These are phyloP conservation scores for Chrysochloris asiatica DNA, from an alignment of 2,113 vertebrate species.

Conservation along the genomic window DNA sequence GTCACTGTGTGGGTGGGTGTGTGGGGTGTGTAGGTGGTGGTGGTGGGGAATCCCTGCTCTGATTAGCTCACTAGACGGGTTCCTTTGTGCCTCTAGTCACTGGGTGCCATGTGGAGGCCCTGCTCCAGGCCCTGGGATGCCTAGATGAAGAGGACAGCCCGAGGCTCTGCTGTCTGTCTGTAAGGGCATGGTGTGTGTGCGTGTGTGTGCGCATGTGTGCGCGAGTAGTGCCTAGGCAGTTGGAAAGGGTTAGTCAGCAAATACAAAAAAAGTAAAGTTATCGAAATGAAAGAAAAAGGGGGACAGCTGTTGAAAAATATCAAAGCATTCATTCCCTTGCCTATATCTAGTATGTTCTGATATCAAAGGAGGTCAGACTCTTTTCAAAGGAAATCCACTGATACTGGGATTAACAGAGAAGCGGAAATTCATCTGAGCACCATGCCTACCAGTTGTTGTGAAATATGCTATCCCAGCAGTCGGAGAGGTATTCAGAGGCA, in stretches of 20 bases:
- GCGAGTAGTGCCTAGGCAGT: background rate
- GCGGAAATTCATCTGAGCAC: accelerated
- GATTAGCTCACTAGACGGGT: background rate
- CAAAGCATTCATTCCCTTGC: background rate
- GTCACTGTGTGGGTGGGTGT: no score
- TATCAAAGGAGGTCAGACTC: background rate
- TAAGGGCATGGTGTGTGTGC: no score
- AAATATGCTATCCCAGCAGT: conserved; percentile 92
- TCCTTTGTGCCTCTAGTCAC: no score
- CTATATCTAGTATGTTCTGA: background rate
- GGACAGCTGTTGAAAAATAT: background rate
- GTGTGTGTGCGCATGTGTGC: no score
- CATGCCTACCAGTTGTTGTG: conserved; percentile 94
- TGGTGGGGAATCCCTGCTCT: background rate
- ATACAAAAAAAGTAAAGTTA: background rate
- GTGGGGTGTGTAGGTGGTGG: no score
- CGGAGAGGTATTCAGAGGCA: conserved; percentile 87
- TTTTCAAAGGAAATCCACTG: background rate
- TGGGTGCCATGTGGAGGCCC: background rate
- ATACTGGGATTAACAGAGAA: background rate
- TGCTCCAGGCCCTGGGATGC: background rate
- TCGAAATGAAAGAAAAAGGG: background rate
- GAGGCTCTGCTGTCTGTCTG: background rate
- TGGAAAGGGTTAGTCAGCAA: background rate
- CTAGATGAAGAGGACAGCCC: background rate